Conservation (phyloP, 2,113 vertebrate genomes). For the Centrocercus urophasianus region DNA sequence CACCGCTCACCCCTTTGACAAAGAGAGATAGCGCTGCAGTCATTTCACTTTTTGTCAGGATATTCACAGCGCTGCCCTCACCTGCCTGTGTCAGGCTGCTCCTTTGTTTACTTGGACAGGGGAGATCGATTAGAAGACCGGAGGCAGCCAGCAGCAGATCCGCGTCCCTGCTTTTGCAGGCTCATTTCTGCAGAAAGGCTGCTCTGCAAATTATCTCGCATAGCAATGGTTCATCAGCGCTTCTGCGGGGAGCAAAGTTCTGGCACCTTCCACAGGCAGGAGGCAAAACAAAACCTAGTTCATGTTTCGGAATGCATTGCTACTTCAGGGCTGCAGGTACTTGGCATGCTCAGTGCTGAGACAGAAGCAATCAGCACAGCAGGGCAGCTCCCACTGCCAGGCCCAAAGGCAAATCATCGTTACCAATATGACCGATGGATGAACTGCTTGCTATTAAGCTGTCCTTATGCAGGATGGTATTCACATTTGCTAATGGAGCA, state of each 20-base stretch:
- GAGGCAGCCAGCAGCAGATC: neutral
- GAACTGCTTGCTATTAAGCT: neutral
- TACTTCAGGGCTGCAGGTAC: neutral
- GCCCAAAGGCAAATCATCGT: neutral
- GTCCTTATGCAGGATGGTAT: neutral
- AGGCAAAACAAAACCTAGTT: neutral
- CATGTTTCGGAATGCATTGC: neutral
- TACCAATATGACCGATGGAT: neutral
- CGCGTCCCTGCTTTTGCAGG: neutral
- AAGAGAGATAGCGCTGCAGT: slow-evolving; percentile 16
- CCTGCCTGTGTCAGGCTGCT: slow-evolving; percentile 11
- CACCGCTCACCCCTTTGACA: slow-evolving; percentile 27
- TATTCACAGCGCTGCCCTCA: slow-evolving; percentile 38
- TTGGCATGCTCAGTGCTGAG: neutral
- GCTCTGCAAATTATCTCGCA: neutral
- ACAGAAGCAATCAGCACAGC: neutral
- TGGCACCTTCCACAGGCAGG: neutral
- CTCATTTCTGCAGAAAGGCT: neutral
- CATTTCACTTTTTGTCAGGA: slow-evolving; percentile 30
- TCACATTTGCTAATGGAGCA: neutral
- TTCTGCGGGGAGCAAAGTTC: neutral
- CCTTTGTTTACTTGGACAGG: slow-evolving; percentile 47
- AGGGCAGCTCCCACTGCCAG: neutral
- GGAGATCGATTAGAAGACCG: slow-evolving; percentile 29
- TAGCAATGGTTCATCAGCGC: neutral